These are phyloP conservation scores for Brachystomella parvula DNA, from an alignment of 1,140 invertebrate species.

Conservation along the genomic window DNA sequence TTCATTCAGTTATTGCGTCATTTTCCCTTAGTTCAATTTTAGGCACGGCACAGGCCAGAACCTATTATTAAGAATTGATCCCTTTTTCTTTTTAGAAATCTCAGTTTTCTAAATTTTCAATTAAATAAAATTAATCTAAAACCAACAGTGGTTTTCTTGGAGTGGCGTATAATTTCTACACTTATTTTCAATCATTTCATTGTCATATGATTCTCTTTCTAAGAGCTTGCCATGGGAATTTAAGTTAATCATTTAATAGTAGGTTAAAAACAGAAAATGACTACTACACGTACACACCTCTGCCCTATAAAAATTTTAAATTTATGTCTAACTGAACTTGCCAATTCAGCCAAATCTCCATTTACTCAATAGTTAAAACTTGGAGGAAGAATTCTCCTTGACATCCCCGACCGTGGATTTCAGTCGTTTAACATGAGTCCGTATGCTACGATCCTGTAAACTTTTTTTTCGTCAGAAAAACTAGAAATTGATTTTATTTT, in stretches of 20 bases:
- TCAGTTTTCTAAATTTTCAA: background rate
- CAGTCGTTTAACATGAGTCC: background rate
- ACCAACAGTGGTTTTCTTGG: background rate
- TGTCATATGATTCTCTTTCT: background rate
- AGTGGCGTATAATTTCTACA: background rate
- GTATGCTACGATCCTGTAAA: no score
- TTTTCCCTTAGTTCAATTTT: background rate
- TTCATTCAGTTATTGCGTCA: no score
- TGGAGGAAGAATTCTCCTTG: no score
- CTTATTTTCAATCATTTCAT: background rate
- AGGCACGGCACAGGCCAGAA: background rate
- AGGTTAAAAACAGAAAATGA: background rate
- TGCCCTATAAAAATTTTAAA: no score
- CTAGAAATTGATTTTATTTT: background rate
- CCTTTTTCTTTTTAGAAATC: background rate
- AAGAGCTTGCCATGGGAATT: background rate
- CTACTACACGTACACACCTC: no score
- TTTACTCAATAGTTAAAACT: no score
- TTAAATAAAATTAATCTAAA: background rate
- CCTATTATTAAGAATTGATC: background rate
- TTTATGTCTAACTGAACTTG: background rate
- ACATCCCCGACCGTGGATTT: no score
- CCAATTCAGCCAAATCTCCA: background rate
- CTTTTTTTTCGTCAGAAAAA: no score
- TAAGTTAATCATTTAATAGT: background rate